Base-by-base conservation (phyloP, 1,140 invertebrate genomes). In the Saxidomus purpurata region DNA sequence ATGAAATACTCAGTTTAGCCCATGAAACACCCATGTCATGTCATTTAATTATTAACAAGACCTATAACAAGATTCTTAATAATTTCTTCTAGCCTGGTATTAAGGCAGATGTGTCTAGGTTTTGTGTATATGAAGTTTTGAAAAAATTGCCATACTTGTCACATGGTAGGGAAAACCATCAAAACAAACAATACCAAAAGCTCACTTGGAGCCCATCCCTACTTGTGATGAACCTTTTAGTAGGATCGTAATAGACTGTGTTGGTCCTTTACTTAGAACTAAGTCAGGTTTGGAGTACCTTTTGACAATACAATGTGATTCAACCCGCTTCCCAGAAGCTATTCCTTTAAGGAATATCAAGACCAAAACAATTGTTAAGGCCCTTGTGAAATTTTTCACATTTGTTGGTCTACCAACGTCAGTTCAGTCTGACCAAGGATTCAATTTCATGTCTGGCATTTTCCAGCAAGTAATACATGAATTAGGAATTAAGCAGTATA, bases 81-180 rank as follows among this genome's bases (percentile, higher is more conserved):
- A 40, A 84, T 59, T 87, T 91, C 34, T 89, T 38, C n/a, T n/a
- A n/a, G n/a, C n/a, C n/a, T n/a, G n/a, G n/a, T n/a, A n/a, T n/a
- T n/a, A n/a, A n/a, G n/a, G n/a, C n/a, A n/a, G n/a, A n/a, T n/a
- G n/a, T n/a, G n/a, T n/a, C n/a, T n/a, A n/a, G n/a, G n/a, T n/a
- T n/a, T n/a, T n/a, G n/a, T n/a, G n/a, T n/a, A n/a, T n/a, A n/a
- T 15, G 15, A 43, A 15, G 43, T 43, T 8, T 69, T 87, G 85
- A 31, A 90, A 79, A 31, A 81, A 86, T 49, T 92, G 85, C 67
- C 90, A 92, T 76, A 76, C 47, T 36, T 90, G 92, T 90, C 89
- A 92, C 38, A 61, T 92, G 67, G 89, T 91, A 40, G 83, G 91
- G 52, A 91, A 92, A 81, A n/a, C n/a, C n/a, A n/a, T 77, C 89